Evolutionary conservation across 2,113 vertebrate genomes (phyloP), one percentile per base, ranked within the genome.

Genomic region (Datnioides undecimradiatus): DNA sequence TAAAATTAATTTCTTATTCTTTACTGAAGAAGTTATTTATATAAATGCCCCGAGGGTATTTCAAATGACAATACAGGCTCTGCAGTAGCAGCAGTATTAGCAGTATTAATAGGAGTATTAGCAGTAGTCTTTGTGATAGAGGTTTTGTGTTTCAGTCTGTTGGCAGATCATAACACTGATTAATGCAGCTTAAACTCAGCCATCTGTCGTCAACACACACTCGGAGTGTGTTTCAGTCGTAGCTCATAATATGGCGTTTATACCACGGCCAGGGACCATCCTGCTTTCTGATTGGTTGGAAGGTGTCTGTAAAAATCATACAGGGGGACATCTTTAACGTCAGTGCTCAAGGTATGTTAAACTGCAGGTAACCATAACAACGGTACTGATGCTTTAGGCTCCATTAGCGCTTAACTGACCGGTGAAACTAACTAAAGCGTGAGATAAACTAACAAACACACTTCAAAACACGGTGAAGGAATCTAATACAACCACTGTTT

Each of bases 131-230:
- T 75, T 59, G 54, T 77, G 36, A 74, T 45, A n/a, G 31, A 33
- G 59, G 80, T 86, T 85, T 85, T 82, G 59, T 59, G 41, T 84
- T 86, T 82, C 79, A 78, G 68, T 79, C 73, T 81, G 79, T 45
- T 74, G 80, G 85, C 83, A 86, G 83, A 87, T 89, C 85, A 92
- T 80, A 82, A 87, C 79, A 87, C 71, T 76, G 80, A 89, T 87
- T 91, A 88, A 92, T 88, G 89, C 84, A 85, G 86, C 74, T 87
- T 88, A 82, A 79, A 86, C 70, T 72, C 65, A 68, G 71, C 91
- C 91, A 92, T 92, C 85, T 92, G 91, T 78, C 51, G 82, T 17
- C 60, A 27, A 60, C 75, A 78, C 85, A 79, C 66, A 12, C 19
- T n/a, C 38, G 25, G 48, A 45, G 74, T 19, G 49, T 57, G 64